Percentiles rank a stretch among this genome's conserved stretches.
Evolutionary conservation across 1,140 invertebrate genomes (phyloP).

Genomic region (Bombus waltoni): DNA sequence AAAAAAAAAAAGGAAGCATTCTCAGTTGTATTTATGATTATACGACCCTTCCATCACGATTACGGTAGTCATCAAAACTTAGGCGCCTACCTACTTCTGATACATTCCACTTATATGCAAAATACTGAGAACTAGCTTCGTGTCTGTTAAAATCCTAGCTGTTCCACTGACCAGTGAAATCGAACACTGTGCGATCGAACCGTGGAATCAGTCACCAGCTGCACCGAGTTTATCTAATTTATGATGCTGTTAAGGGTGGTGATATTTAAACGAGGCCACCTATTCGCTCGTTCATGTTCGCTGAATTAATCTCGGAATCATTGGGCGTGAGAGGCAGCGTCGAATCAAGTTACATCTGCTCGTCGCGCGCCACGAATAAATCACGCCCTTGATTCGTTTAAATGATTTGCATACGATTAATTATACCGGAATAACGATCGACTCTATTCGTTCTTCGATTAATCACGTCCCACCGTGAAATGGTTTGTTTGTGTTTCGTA

Average conservation of each 20-base stretch:
- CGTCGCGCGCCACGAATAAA: slow-evolving; percentile 49
- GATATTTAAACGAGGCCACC: slow-evolving; percentile 26
- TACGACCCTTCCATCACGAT: too few relatives aligned
- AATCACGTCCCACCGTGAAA: background rate
- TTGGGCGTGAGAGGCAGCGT: slow-evolving; percentile 32
- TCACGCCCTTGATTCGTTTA: slow-evolving; percentile 59
- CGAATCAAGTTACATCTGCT: slow-evolving; percentile 60
- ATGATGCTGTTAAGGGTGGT: slow-evolving; percentile 35
- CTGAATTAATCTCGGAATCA: slow-evolving; percentile 58
- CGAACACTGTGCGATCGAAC: background rate
- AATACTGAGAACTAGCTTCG: background rate
- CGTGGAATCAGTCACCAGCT: slow-evolving; percentile 27
- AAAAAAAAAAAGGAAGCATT: too few relatives aligned
- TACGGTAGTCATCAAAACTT: too few relatives aligned
- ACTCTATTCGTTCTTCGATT: slow-evolving; percentile 28
- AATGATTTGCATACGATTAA: slow-evolving; percentile 64
- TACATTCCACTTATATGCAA: too few relatives aligned
- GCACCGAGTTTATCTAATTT: slow-evolving; percentile 42
- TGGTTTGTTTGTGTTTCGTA: background rate
- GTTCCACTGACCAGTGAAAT: slow-evolving; percentile 11
- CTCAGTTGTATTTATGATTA: too few relatives aligned
- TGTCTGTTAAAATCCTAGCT: background rate
- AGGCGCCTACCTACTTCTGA: too few relatives aligned
- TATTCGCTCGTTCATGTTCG: slow-evolving; percentile 48
- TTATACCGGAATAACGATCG: slow-evolving; percentile 61